Conservation (phyloP, 2,797 vertebrate species). For the Hoplostethus mediterraneus region DNA sequence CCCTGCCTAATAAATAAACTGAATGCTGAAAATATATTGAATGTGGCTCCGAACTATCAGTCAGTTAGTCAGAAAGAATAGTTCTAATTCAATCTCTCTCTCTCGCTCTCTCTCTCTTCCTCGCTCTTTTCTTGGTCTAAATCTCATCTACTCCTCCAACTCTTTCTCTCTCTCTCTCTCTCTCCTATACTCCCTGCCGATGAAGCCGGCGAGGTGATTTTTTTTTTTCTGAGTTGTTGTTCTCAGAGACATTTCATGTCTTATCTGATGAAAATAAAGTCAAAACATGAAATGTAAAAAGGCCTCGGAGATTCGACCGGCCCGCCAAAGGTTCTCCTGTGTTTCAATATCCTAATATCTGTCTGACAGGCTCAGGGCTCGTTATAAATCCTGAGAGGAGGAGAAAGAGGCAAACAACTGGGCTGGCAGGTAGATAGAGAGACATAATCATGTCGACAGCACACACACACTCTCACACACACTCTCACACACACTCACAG, state of each 20-base stretch:
- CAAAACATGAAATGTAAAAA: conserved; percentile 34
- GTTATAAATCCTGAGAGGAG: conserved; percentile 6
- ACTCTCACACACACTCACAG: neutral
- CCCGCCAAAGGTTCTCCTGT: conserved; percentile 21
- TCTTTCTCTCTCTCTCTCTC: neutral
- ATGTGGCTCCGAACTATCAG: conserved; percentile 18
- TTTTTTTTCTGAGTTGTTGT: neutral
- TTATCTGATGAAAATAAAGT: conserved; percentile 35
- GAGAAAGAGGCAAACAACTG: neutral
- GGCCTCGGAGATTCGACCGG: conserved; percentile 2
- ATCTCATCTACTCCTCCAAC: neutral
- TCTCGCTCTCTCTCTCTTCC: neutral
- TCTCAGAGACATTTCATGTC: conserved; percentile 29
- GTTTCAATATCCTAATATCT: conserved; percentile 22
- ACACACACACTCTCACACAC: neutral
- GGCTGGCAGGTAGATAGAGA: neutral
- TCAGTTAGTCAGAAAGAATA: conserved; percentile 26
- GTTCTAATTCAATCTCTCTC: conserved; percentile 18
- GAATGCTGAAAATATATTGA: conserved; percentile 25
- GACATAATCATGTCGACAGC: neutral
- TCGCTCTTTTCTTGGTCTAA: neutral
- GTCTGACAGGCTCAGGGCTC: conserved; percentile 17
- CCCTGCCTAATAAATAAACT: conserved; percentile 43
- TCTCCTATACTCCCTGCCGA: conserved; percentile 27
- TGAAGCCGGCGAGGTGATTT: conserved; percentile 19